Conservation (phyloP, 2,113 vertebrate species). For the Porphyrio hochstetteri region DNA sequence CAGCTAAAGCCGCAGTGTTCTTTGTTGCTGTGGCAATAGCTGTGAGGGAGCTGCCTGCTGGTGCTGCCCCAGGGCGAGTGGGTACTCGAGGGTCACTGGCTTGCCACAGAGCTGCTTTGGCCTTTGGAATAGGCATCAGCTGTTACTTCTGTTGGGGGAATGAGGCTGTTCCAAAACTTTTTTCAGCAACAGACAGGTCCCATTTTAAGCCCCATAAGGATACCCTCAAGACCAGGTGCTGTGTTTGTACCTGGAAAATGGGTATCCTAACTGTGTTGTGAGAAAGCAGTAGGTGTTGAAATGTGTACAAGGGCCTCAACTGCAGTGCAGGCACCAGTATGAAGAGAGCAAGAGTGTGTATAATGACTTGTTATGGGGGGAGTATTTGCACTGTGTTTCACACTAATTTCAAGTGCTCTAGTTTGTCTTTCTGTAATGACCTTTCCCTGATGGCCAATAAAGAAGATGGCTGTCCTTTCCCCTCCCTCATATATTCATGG, state of each 20-base stretch:
- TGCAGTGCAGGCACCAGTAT: background rate
- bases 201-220: background rate
- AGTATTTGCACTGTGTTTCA: background rate
- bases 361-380: background rate
- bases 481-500: too few species aligned
- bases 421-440: background rate
- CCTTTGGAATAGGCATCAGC: background rate
- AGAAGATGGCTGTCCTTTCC: background rate
- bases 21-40: fast-evolving
- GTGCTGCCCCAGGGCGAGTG: background rate
- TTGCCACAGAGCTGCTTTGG: background rate
- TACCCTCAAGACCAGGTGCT: background rate
- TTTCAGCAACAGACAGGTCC: background rate
- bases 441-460: background rate
- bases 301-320: background rate
- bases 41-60: background rate
- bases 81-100: background rate
- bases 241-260: background rate
- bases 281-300: background rate
- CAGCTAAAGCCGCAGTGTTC: background rate
- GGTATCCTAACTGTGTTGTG: background rate
- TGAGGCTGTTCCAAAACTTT: background rate
- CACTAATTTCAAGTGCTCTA: background rate
- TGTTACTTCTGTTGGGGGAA: background rate
- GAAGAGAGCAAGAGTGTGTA: background rate